phyloP scores from a whole-genome alignment of 23 tunicate species.

The Ciona savignyi region DNA sequence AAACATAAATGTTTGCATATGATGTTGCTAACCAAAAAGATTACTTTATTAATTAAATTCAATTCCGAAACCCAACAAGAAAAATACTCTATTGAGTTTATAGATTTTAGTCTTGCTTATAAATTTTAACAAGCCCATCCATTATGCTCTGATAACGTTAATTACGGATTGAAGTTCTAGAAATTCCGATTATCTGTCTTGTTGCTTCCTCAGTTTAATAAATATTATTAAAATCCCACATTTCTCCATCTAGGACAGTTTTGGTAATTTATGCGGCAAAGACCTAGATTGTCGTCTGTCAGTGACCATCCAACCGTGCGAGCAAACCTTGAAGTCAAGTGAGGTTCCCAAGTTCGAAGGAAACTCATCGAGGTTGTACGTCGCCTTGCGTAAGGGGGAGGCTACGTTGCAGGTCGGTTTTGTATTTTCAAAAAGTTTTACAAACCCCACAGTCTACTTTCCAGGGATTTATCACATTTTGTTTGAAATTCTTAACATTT shows the following conservation, averaged over 20 bases:
- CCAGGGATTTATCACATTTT: neutral
- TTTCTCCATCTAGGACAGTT: constrained; percentile 43
- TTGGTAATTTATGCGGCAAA: constrained; percentile 38
- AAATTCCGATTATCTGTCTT: too few species aligned
- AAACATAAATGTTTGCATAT: too few species aligned
- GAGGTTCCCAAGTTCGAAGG: constrained; percentile 75
- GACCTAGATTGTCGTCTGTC: constrained; percentile 18
- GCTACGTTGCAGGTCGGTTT: constrained; percentile 59
- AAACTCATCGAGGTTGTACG: constrained; percentile 22
- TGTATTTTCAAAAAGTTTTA: neutral
- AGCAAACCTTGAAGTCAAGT: constrained; percentile 47
- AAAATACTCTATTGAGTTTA: too few species aligned
- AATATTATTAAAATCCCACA: neutral
- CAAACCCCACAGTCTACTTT: neutral
- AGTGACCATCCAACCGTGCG: constrained; percentile 69
- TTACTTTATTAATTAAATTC: too few species aligned
- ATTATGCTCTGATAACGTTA: too few species aligned
- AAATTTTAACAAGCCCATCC: too few species aligned
- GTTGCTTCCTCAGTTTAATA: too few species aligned
- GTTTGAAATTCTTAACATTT: too few species aligned
- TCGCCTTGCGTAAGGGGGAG: constrained; percentile 39
- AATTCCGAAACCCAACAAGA: too few species aligned
- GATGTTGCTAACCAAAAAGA: too few species aligned
- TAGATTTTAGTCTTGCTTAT: too few species aligned
- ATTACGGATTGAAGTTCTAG: too few species aligned